phyloP scores from a whole-genome alignment of 2,888 invertebrate genomes.

The Apocheima hispidaria region DNA sequence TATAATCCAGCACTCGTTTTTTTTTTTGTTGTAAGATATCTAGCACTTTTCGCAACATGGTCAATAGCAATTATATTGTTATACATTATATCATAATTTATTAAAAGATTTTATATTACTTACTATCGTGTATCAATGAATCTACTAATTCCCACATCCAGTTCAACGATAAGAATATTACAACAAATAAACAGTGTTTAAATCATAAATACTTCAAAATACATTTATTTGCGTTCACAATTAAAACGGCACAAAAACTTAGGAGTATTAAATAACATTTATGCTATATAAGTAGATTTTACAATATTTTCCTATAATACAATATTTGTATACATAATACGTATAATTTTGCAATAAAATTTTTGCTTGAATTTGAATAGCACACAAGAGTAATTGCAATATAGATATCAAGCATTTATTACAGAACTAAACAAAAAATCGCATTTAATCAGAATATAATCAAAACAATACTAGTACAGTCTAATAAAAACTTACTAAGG shows the following conservation, averaged over 20 bases:
- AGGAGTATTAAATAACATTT: conserved; percentile 53
- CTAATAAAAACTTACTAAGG: conserved; percentile 44
- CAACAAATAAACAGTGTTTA: no score
- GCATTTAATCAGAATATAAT: neutral
- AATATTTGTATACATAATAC: conserved; percentile 3
- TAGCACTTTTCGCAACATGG: neutral
- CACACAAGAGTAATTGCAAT: conserved; percentile 1
- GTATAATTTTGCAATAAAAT: neutral
- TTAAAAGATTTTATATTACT: conserved; percentile 28
- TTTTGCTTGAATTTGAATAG: neutral
- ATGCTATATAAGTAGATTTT: conserved; percentile 40
- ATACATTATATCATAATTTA: conserved; percentile 27
- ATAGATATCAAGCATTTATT: conserved; percentile 5
- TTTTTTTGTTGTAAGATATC: no score
- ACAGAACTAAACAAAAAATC: neutral
- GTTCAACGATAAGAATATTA: no score
- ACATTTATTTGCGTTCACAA: conserved; percentile 58
- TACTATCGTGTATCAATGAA: conserved; percentile 18
- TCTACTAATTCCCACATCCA: conserved; percentile 21
- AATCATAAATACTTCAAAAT: conserved; percentile 16
- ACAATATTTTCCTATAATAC: conserved; percentile 11
- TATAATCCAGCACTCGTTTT: no score
- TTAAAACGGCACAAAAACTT: conserved; percentile 63
- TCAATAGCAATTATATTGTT: conserved; percentile 15
- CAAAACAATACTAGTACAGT: conserved; percentile 2